Evolutionary conservation across 2,888 invertebrate genomes (phyloP).

Genomic region (Drosophila gaucha): DNA sequence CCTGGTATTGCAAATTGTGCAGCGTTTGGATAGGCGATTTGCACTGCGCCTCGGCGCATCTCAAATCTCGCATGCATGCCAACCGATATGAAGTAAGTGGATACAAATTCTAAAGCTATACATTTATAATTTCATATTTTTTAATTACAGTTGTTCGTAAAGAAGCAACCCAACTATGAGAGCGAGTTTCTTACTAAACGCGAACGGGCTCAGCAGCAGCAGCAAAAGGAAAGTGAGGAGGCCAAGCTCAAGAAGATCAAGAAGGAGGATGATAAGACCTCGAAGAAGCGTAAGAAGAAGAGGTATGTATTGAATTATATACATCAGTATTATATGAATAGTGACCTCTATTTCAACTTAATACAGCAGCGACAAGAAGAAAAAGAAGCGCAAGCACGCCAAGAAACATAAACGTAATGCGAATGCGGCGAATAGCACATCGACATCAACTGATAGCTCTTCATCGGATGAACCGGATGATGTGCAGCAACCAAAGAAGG

Average conservation of each 20-base stretch:
- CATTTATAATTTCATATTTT: slow-evolving; percentile 3
- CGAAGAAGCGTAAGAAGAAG: slow-evolving; percentile 87
- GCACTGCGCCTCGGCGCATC: slow-evolving; percentile 94
- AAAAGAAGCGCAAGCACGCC: slow-evolving; percentile 85
- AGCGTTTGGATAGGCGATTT: slow-evolving; percentile 95
- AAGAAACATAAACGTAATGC: slow-evolving; percentile 85
- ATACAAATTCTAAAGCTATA: not conserved
- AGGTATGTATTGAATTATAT: slow-evolving; percentile 78
- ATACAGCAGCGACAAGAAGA: slow-evolving; percentile 85
- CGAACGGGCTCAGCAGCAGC: slow-evolving; percentile 89
- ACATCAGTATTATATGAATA: not conserved
- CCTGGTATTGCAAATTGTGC: slow-evolving; percentile 96
- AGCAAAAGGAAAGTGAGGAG: slow-evolving; percentile 80
- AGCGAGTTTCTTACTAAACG: slow-evolving; percentile 94
- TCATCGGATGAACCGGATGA: slow-evolving; percentile 65
- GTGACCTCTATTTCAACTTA: not conserved
- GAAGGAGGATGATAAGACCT: slow-evolving; percentile 82
- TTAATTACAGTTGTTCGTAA: slow-evolving; percentile 89
- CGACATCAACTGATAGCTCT: slow-evolving; percentile 70
- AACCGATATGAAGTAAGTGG: slow-evolving; percentile 91
- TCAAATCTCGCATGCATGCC: slow-evolving; percentile 92
- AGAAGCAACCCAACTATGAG: slow-evolving; percentile 95
- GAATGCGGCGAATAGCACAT: slow-evolving; percentile 56
- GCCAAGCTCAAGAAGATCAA: slow-evolving; percentile 84
- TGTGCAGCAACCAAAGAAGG: slow-evolving; percentile 57